Percentiles rank a stretch among this genome's conserved stretches.
These are phyloP conservation scores for Rhinoderma darwinii DNA, from an alignment of 2,113 vertebrate species.

Conservation along the genomic window DNA sequence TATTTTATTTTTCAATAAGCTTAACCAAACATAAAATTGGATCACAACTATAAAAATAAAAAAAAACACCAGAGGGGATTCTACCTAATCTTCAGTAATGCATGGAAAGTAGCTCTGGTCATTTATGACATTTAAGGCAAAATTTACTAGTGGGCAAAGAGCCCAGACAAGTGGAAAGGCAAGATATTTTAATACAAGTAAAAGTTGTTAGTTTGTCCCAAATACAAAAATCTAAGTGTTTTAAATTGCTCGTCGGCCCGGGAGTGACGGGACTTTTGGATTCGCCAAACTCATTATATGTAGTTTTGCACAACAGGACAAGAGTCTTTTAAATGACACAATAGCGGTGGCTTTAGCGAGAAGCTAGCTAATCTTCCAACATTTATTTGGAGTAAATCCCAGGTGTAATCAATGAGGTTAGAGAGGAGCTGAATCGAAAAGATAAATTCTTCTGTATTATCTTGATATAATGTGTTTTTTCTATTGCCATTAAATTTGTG, in stretches of 20 bases:
- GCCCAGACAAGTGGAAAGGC: background rate
- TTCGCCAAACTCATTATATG: constrained; percentile 1
- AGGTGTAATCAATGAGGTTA: constrained; percentile 29
- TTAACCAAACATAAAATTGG: background rate
- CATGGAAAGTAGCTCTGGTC: background rate
- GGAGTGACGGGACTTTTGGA: constrained; percentile 14
- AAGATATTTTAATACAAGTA: background rate
- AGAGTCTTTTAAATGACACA: constrained; percentile 28
- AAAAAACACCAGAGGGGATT: background rate
- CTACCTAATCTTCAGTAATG: background rate
- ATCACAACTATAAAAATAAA: background rate
- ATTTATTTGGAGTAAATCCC: constrained; percentile 22
- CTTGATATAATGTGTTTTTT: background rate
- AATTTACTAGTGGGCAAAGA: background rate
- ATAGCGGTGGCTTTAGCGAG: background rate
- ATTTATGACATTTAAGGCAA: background rate
- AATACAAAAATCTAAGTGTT: constrained; percentile 30
- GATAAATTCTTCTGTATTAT: background rate
- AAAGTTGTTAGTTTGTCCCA: constrained; percentile 11
- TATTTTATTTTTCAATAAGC: background rate
- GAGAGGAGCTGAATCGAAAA: background rate
- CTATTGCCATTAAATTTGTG: background rate
- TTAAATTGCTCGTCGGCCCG: constrained; percentile 4
- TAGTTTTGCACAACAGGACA: constrained; percentile 36
- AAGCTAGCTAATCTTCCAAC: constrained; percentile 23